Base-by-base conservation (phyloP, 2,113 vertebrate species). In the Oceanodroma tethys region DNA sequence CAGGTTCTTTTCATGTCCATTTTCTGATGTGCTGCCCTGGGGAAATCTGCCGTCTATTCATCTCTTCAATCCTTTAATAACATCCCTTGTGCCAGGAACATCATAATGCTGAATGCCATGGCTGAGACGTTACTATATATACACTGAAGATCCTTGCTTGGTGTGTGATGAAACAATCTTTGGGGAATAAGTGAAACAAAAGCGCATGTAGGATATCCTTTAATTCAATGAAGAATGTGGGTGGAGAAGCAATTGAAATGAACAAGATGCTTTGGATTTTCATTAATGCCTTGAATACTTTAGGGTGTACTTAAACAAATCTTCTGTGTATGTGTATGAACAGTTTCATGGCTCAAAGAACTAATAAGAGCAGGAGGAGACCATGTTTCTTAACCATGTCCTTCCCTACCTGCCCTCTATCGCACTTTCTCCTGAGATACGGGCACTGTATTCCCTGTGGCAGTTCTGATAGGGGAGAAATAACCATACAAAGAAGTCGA, bases 171-270 rank as follows among this genome's bases (percentile, higher is more conserved):
- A 90, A 97, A 58, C 1, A 13, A 78, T 97, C 95, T 96, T 93
- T 83, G 30, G 96, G 97, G 97, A 96, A 93, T 97, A 93, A 90
- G 71, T 92, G 95, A 96, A 97, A 97, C 96, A 95, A 94, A 97
- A 81, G 93, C 15, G 0, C 1, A 20, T 94, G 95, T 96, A 95
- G 96, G 97, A 97, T 97, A 97, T 97, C 97, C 96, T 96, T 93
- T 97, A 96, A 97, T 97, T 97, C 95, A 97, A 83, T 96, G 95
- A 96, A 93, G 92, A 97, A 97, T 97, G 96, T 97, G 96, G 96
- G 97, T 93, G 96, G 96, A 96, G 95, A 94, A 97, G 96, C 87
- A 93, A 90, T 93, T 93, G 88, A 95, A 97, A 95, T 82, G 84
- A 97, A 93, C 92, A 88, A 97, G 90, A 90, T 93, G 90, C 90